These are phyloP conservation scores for Thecophora atra DNA, from an alignment of 2,888 invertebrate genomes.

Conservation along the genomic window DNA sequence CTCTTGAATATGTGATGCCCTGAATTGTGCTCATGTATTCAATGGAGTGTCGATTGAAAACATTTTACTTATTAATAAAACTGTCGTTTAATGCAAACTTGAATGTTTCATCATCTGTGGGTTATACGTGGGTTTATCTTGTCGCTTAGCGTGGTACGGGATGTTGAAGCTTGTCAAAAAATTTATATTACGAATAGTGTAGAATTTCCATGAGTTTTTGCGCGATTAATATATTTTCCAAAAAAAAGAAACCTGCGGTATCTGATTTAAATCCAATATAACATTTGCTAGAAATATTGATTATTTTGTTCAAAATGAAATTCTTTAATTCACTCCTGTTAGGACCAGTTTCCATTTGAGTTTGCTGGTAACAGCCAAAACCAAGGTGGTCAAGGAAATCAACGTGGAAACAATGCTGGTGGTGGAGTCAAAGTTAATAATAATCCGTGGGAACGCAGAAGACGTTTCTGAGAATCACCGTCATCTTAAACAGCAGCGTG, in stretches of 20 bases:
- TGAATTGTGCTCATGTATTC: too few relatives aligned
- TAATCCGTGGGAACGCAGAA: conserved; percentile 64
- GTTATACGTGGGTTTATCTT: too few relatives aligned
- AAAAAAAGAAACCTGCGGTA: conserved; percentile 23
- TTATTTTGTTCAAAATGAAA: conserved; percentile 41
- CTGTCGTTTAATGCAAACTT: too few relatives aligned
- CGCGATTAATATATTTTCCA: conserved; percentile 47
- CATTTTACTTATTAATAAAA: too few relatives aligned
- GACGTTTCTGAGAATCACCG: conserved; percentile 62
- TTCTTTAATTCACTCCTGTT: conserved; percentile 48
- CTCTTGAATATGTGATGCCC: too few relatives aligned
- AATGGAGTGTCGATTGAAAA: too few relatives aligned
- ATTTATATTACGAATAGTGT: conserved; percentile 48
- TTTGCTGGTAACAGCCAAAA: conserved; percentile 65
- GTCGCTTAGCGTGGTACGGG: too few relatives aligned
- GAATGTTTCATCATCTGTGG: too few relatives aligned
- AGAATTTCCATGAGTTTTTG: conserved; percentile 47
- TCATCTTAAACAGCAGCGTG: conserved; percentile 37
- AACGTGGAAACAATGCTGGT: conserved; percentile 54
- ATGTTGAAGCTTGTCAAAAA: background rate
- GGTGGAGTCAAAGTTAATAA: conserved; percentile 56
- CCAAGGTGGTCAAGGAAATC: conserved; percentile 61
- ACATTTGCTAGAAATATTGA: conserved; percentile 25
- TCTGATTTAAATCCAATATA: conserved; percentile 34
- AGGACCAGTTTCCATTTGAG: conserved; percentile 64